phyloP scores from a whole-genome alignment of 2,888 invertebrate genomes.

The Diloba caeruleocephala region DNA sequence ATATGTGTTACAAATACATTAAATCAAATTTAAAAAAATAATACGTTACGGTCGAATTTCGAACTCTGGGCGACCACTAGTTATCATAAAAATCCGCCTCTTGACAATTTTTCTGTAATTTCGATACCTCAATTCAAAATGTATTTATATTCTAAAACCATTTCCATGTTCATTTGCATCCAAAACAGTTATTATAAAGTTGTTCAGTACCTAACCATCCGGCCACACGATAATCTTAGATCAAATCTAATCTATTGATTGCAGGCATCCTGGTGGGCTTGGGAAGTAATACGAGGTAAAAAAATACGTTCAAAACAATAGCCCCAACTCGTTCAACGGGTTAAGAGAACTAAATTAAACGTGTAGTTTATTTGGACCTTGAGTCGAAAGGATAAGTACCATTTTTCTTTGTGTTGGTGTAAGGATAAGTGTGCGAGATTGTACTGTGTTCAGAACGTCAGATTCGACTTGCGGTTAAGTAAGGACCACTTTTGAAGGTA shows the following conservation, averaged over 20 bases:
- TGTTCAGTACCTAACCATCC: constrained; percentile 38
- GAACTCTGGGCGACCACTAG: too few species aligned
- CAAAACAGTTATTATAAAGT: constrained; percentile 30
- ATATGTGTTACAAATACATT: too few species aligned
- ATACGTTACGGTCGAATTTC: too few species aligned
- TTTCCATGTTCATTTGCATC: constrained; percentile 42
- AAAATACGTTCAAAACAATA: constrained; percentile 57
- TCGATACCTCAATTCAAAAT: constrained; percentile 8
- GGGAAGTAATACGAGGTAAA: constrained; percentile 57
- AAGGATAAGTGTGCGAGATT: constrained; percentile 35
- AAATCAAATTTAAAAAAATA: too few species aligned
- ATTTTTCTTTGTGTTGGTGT: constrained; percentile 20
- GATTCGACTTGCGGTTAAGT: constrained; percentile 49
- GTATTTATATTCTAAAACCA: constrained; percentile 46
- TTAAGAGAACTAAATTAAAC: constrained; percentile 35
- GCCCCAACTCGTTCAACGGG: constrained; percentile 54
- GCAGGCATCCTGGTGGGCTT: constrained; percentile 67
- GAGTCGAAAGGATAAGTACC: constrained; percentile 9
- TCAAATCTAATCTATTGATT: constrained; percentile 62
- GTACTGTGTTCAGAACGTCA: constrained; percentile 49
- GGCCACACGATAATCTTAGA: constrained; percentile 50
- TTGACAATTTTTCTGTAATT: constrained; percentile 5
- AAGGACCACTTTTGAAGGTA: constrained; percentile 42
- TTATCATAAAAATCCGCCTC: not conserved
- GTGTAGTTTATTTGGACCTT: constrained; percentile 27